A percentile compares a stretch with the other conserved stretches of the same genome.
These are phyloP conservation scores for Burhinus oedicnemus DNA, from an alignment of 2,113 vertebrate genomes.

Conservation along the genomic window DNA sequence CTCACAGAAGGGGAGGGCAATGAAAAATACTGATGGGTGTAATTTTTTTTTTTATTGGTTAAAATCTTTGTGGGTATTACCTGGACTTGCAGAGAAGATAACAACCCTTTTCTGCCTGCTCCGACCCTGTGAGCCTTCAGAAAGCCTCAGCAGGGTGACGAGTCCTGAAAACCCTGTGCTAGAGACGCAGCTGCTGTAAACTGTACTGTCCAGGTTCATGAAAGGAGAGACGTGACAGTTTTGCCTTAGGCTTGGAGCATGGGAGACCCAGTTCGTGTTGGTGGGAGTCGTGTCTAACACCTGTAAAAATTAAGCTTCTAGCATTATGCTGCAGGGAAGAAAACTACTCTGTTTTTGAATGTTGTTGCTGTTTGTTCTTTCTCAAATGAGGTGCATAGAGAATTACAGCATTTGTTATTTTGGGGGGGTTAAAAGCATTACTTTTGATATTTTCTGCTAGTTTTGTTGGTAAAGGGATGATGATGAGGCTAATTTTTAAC, in stretches of 20 bases:
- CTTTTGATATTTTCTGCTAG: neutral
- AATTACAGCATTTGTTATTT: neutral
- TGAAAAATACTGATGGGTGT: neutral
- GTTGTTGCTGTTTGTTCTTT: fast-evolving
- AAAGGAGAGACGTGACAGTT: neutral
- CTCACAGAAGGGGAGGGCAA: neutral
- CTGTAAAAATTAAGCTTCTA: neutral
- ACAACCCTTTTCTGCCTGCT: neutral
- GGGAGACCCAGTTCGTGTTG: neutral
- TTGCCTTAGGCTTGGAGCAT: neutral
- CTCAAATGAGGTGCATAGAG: neutral
- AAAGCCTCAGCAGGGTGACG: neutral
- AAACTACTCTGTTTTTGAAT: neutral
- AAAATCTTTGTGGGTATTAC: neutral
- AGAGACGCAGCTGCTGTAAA: neutral
- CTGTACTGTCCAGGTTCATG: neutral
- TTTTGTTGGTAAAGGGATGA: neutral
- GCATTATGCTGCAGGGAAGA: neutral
- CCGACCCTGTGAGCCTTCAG: neutral
- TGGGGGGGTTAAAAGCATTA: fast-evolving
- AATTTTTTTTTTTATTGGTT: neutral
- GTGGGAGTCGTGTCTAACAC: neutral
- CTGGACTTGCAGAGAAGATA: neutral
- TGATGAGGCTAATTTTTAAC: neutral
- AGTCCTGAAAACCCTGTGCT: neutral